Percentiles rank a stretch among this genome's conserved stretches.
phyloP scores from a whole-genome alignment of 1,140 invertebrate species.

The Propsilocerus akamusi region DNA sequence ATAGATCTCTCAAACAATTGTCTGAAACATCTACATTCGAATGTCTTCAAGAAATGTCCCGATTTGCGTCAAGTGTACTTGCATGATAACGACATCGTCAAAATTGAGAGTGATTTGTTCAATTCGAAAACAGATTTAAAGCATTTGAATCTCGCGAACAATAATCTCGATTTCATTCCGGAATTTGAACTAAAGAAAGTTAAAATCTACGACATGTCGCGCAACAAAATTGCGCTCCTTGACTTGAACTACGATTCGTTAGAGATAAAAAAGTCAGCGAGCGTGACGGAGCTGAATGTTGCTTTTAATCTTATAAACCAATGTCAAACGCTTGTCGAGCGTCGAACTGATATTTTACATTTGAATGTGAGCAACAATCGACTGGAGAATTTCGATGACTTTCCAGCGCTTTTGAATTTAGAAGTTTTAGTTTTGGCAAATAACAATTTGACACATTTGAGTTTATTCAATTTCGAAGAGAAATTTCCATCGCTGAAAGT shows the following conservation, averaged over 20 bases:
- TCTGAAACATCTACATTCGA: neutral
- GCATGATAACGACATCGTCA: neutral
- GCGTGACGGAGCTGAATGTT: neutral
- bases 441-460: neutral
- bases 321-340: neutral
- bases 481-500: neutral
- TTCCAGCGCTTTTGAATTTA: neutral
- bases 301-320: neutral
- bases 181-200: neutral
- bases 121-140: neutral
- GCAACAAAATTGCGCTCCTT: neutral
- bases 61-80: neutral
- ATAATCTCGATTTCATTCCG: neutral
- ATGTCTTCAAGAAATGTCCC: neutral
- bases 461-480: neutral
- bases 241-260: neutral
- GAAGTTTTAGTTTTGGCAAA: neutral
- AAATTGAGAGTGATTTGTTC: neutral
- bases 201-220: neutral
- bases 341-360: neutral
- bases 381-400: neutral
- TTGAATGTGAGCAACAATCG: neutral
- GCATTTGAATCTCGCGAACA: neutral
- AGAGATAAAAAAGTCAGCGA: neutral
- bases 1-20: neutral